Base-by-base conservation (phyloP, 2,113 vertebrate species). In the Aythya baeri region DNA sequence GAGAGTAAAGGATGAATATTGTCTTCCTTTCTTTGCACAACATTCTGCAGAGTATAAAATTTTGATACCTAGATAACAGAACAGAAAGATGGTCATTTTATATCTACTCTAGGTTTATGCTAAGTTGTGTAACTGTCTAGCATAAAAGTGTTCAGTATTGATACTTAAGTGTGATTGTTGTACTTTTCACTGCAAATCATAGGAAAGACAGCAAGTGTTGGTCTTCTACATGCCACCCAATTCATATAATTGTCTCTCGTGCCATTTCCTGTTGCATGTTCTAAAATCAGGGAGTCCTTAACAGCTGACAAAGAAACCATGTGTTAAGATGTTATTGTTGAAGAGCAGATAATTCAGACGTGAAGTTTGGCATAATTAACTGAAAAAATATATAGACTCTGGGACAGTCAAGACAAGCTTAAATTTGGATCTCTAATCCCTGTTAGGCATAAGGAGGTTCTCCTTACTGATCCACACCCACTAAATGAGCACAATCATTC, bases 291-390 rank as follows among this genome's bases (percentile, higher is more conserved):
- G 68, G 77, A 94, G 88, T 86, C 84, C 89, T 86, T 94, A 81
- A 44, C 89, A 96, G 79, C 76, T 96, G 86, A 86, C 57, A 26
- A 22, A 78, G 54, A 59, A 93, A 82, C 71, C 88, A 93, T 86
- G 88, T 85, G 79, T 88, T 90, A 67, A 94, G 88, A 89, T 91
- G n/a, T 80, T 95, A 72, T 91, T 97, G 95, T 97, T 97, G 94
- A 96, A 92, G 54, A 79, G 57, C 44, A 91, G 72, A 70, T 61
- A 75, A 67, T 92, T 94, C 86, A 95, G 73, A 95, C 22, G 63
- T 88, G 91, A 87, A 13, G 17, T 96, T 91, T 68, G 22, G 36
- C 86, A 89, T 94, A 93, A 93, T 70, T 94, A 88, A 92, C 67
- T 91, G 74, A 92, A 95, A 97, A 97, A 97, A 93, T 75, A 89